Percentiles rank a stretch among this genome's conserved stretches.
Evolutionary conservation across 1,140 invertebrate genomes (phyloP).

Genomic region (Anadara kagoshimensis): DNA sequence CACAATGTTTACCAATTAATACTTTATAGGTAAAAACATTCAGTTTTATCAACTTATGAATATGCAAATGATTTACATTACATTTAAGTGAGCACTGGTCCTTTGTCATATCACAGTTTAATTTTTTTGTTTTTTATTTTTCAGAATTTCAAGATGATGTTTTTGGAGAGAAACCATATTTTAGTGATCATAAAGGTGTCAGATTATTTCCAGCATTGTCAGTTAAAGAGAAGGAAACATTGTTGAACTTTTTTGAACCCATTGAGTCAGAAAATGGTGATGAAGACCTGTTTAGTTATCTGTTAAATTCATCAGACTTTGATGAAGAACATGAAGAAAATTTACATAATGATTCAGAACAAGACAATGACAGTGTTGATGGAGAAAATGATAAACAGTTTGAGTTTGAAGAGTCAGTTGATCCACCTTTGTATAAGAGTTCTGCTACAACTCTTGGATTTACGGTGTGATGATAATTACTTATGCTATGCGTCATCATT

Average conservation of each 20-base stretch:
- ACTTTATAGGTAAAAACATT: too few species aligned
- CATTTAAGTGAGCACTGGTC: too few species aligned
- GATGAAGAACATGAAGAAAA: background rate
- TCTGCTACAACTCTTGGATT: background rate
- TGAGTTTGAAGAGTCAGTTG: background rate
- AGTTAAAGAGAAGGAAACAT: background rate
- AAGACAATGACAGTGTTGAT: too few species aligned
- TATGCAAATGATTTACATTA: too few species aligned
- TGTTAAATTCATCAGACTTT: background rate
- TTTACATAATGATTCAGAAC: background rate
- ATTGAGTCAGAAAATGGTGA: background rate
- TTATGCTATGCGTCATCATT: conserved; percentile 6
- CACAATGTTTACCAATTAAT: too few species aligned
- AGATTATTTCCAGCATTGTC: too few species aligned
- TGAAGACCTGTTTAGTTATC: background rate
- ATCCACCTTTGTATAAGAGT: conserved; percentile 13
- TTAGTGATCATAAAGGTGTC: too few species aligned
- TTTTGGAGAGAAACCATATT: too few species aligned
- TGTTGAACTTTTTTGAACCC: background rate
- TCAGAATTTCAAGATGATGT: too few species aligned
- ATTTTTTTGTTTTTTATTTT: too few species aligned
- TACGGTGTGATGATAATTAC: conserved; percentile 13
- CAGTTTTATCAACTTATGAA: too few species aligned
- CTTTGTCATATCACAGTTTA: too few species aligned
- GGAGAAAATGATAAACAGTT: background rate